A percentile compares a stretch with the other conserved stretches of the same genome.
Conservation (phyloP, 2,888 invertebrate genomes). For the Eutolmus rufibarbis region DNA sequence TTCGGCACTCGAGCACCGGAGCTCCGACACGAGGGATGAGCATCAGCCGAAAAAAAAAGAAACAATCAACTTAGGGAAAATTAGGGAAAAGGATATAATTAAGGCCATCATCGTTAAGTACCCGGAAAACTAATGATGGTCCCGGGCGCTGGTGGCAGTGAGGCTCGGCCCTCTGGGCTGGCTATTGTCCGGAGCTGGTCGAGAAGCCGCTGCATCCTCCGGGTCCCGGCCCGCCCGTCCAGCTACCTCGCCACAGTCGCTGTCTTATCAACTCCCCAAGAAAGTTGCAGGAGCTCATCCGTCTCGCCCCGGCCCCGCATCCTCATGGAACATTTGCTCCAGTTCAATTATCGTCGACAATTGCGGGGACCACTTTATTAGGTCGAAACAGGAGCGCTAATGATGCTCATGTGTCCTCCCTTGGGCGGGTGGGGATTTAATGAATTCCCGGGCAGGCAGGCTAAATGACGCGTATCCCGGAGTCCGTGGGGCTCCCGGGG, state of each 20-base stretch:
- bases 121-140: conserved; percentile 60
- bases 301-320: conserved; percentile 2
- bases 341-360: conserved; percentile 24
- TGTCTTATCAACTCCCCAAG: conserved; percentile 1
- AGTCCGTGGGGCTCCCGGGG: not conserved
- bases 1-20: not conserved
- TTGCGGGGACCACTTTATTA: conserved; percentile 40
- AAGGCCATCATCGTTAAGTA: conserved; percentile 61
- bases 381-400: conserved; percentile 45
- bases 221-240: not conserved
- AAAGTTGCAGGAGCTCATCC: not conserved
- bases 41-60: conserved; percentile 47
- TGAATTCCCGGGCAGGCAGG: conserved; percentile 20
- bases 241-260: not conserved
- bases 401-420: conserved; percentile 32
- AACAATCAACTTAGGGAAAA: conserved; percentile 53
- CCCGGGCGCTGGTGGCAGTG: not conserved
- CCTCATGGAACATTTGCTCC: conserved; percentile 10
- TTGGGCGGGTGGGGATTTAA: conserved; percentile 26
- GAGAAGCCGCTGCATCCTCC: not conserved
- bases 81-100: conserved; percentile 56
- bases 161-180: not conserved
- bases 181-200: not conserved
- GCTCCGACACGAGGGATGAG: not conserved
- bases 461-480: not conserved